A percentile compares a stretch with the other conserved stretches of the same genome.
Conservation (phyloP, 2,113 vertebrate genomes). For the Limanda limanda region DNA sequence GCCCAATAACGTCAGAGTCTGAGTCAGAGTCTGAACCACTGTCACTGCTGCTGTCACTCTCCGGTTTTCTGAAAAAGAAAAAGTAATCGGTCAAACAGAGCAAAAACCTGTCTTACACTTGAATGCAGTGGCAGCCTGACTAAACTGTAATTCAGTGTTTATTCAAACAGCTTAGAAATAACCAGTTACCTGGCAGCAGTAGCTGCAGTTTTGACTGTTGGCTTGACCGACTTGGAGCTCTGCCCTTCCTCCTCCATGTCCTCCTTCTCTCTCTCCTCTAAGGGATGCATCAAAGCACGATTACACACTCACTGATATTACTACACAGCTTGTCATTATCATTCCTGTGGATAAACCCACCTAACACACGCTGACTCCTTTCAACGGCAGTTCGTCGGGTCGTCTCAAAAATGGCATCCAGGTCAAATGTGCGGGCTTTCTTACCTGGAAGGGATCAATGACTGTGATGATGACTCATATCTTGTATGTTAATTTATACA, state of each 20-base stretch:
- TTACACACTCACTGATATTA: not conserved
- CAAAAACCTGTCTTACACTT: not conserved
- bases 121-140: not conserved
- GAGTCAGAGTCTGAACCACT: constrained; percentile 73
- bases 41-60: constrained; percentile 65
- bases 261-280: constrained; percentile 74
- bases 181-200: constrained; percentile 57
- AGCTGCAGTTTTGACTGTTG: constrained; percentile 45
- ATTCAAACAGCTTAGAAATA: not conserved
- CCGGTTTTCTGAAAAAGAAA: constrained; percentile 56
- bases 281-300: not conserved
- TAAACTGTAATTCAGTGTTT: not conserved
- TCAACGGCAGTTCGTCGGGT: constrained; percentile 96
- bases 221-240: constrained; percentile 56
- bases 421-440: constrained; percentile 96
- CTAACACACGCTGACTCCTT: constrained; percentile 89
- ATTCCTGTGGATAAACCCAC: constrained; percentile 74
- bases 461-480: not conserved
- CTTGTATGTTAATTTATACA: not conserved
- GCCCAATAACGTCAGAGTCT: constrained; percentile 78
- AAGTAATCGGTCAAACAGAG: not conserved
- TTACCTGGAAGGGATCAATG: constrained; percentile 82
- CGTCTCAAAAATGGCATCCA: constrained; percentile 96
- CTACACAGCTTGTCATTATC: not conserved
- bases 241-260: constrained; percentile 57